phyloP scores from a whole-genome alignment of 2,888 invertebrate genomes.

The Amblyteles armatorius region DNA sequence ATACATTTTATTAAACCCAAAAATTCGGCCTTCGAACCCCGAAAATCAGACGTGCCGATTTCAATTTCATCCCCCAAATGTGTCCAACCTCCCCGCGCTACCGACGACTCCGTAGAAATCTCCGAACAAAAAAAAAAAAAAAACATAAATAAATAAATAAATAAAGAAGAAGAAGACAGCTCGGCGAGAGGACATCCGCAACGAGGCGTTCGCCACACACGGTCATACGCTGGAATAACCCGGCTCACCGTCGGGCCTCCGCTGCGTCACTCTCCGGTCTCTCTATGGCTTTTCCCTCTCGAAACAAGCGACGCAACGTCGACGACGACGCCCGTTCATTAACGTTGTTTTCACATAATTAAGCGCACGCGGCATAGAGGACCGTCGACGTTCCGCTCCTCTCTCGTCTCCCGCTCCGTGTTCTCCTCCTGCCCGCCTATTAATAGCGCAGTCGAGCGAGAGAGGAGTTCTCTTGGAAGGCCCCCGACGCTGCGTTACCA shows the following conservation, averaged over 20 bases:
- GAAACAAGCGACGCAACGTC: slow-evolving; percentile 36
- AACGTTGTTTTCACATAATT: slow-evolving; percentile 77
- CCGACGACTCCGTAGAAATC: too few species aligned
- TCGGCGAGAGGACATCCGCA: not conserved
- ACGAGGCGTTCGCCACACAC: not conserved
- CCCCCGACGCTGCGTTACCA: slow-evolving; percentile 15
- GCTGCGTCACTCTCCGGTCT: not conserved
- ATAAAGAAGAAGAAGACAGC: not conserved
- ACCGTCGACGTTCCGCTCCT: slow-evolving; percentile 12
- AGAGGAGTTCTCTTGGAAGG: slow-evolving; percentile 16
- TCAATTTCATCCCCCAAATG: too few species aligned
- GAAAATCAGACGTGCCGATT: too few species aligned
- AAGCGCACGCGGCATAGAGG: slow-evolving; percentile 63
- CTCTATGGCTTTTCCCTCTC: not conserved
- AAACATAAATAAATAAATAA: not conserved
- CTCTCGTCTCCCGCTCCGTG: not conserved
- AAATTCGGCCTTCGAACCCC: too few species aligned
- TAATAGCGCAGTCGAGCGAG: slow-evolving; percentile 51
- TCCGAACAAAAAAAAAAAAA: not conserved
- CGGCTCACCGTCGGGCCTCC: slow-evolving; percentile 19
- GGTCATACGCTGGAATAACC: not conserved
- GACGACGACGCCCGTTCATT: slow-evolving; percentile 71
- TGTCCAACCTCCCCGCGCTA: too few species aligned
- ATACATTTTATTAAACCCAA: too few species aligned
- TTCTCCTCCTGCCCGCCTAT: slow-evolving; percentile 33